Percentiles rank a stretch among this genome's conserved stretches.
Evolutionary conservation across 2,888 invertebrate species (phyloP).

Genomic region (Drosophila prostipennis): DNA sequence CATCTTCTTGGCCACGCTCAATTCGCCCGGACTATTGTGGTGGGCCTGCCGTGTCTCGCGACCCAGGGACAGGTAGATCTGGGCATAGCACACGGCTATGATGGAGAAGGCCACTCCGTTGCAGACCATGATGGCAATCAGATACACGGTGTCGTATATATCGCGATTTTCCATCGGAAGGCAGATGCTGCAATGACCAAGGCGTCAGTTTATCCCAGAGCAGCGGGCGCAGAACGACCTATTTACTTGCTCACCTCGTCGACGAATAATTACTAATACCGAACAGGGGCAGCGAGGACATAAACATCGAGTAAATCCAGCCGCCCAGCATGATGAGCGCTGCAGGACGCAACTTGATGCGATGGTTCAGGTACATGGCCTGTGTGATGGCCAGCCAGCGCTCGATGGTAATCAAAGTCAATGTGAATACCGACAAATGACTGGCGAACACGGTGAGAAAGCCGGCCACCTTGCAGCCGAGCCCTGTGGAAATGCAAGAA

Average conservation of each 20-base stretch:
- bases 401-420: slow-evolving; percentile 94
- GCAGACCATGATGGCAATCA: slow-evolving; percentile 89
- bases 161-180: slow-evolving; percentile 93
- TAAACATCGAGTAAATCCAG: slow-evolving; percentile 90
- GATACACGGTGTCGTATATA: slow-evolving; percentile 89
- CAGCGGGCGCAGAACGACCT: not conserved
- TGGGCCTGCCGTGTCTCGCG: slow-evolving; percentile 87
- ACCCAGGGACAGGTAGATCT: slow-evolving; percentile 92
- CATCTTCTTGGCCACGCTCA: slow-evolving; percentile 95
- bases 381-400: slow-evolving; percentile 93
- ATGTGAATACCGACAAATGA: slow-evolving; percentile 93
- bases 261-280: slow-evolving; percentile 95
- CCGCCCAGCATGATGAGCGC: slow-evolving; percentile 91
- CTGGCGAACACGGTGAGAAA: slow-evolving; percentile 95
- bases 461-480: slow-evolving; percentile 94
- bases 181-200: slow-evolving; percentile 88
- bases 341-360: slow-evolving; percentile 90
- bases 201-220: not conserved
- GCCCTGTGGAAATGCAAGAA: slow-evolving; percentile 83
- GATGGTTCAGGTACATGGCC: slow-evolving; percentile 92
- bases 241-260: slow-evolving; percentile 86
- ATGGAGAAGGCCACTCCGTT: slow-evolving; percentile 93
- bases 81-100: slow-evolving; percentile 93
- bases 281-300: slow-evolving; percentile 92
- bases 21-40: slow-evolving; percentile 86